These are phyloP conservation scores for Pseudorasbora parva DNA, from an alignment of 2,113 vertebrate genomes.

Conservation along the genomic window DNA sequence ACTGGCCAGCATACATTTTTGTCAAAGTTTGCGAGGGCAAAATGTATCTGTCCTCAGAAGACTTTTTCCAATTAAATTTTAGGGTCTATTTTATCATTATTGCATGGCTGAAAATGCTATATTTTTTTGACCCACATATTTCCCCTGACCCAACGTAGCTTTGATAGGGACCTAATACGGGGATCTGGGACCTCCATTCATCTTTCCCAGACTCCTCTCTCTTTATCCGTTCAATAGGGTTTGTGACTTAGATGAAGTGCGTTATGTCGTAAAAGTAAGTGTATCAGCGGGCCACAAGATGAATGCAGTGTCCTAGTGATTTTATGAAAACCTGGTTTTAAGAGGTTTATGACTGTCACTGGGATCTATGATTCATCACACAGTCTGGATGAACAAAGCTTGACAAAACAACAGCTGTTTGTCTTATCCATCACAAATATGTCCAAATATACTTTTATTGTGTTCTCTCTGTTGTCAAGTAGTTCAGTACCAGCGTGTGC, in stretches of 20 bases:
- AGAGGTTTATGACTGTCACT: slow-evolving; percentile 17
- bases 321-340: slow-evolving; percentile 41
- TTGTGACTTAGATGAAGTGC: slow-evolving; percentile 46
- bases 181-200: slow-evolving; percentile 24
- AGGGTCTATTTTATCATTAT: slow-evolving; percentile 35
- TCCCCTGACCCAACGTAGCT: slow-evolving; percentile 19
- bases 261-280: slow-evolving; percentile 42
- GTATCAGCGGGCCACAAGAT: slow-evolving; percentile 41
- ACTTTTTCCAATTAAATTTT: slow-evolving; percentile 34
- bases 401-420: slow-evolving; percentile 23
- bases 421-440: slow-evolving; percentile 9
- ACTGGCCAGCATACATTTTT: background rate
- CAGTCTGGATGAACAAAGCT: slow-evolving; percentile 10
- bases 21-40: slow-evolving; percentile 6
- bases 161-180: background rate
- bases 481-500: background rate
- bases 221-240: slow-evolving; percentile 23
- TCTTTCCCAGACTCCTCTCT: slow-evolving; percentile 22
- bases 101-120: background rate
- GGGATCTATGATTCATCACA: slow-evolving; percentile 12
- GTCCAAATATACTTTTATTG: background rate
- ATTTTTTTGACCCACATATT: slow-evolving; percentile 34
- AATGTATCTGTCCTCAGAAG: background rate
- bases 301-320: slow-evolving; percentile 37
- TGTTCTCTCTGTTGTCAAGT: background rate